Base-by-base conservation (phyloP, 2,888 invertebrate genomes). In the Dryobotodes eremita region DNA sequence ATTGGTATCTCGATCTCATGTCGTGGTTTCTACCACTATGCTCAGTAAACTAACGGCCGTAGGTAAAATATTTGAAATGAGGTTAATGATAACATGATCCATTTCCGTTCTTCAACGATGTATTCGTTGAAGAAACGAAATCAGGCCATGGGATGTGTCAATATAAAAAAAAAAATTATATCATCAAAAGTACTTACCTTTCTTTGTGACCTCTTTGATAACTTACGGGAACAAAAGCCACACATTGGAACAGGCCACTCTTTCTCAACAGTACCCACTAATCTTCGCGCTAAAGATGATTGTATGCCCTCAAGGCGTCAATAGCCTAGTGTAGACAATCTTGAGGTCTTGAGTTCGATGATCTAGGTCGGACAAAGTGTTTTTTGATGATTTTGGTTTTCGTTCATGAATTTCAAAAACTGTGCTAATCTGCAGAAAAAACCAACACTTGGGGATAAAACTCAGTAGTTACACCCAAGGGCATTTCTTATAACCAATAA, bases 131-230 rank as follows among this genome's bases (percentile, higher is more conserved):
- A 13, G 13, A 48, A 68, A 48, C 8, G 15, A 50, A 50, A 68
- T 68, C 8, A 48, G 26, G 26, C 20, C 31, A 42, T 65, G 48
- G 1, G 2, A 31, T 23, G 17, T 46, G 7, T 71, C 62, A 55
- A 53, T 59, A 71, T 13, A 79, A 36, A 13, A 64, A 62, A 64
- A 62, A 59, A 66, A 70, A 76, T 46, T 31, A 62, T 64, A 48
- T 50, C 20, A n/a, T 59, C n/a, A 53, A 59, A 55, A 48, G n/a
- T 75, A 75, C n/a, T 3, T 71, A 75, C 50, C 31, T 83, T 83
- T 73, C 65, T 75, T 79, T 83, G 31, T 72, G 71, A 59, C 70
- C 70, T 59, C 10, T 57, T 68, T 46, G 84, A 86, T 84, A 84
- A 73, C 70, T 75, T 50, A 36, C 17, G 20, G 53, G 23, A 5